phyloP scores from a whole-genome alignment of 2,797 vertebrate genomes.

The Girardinus metallicus region DNA sequence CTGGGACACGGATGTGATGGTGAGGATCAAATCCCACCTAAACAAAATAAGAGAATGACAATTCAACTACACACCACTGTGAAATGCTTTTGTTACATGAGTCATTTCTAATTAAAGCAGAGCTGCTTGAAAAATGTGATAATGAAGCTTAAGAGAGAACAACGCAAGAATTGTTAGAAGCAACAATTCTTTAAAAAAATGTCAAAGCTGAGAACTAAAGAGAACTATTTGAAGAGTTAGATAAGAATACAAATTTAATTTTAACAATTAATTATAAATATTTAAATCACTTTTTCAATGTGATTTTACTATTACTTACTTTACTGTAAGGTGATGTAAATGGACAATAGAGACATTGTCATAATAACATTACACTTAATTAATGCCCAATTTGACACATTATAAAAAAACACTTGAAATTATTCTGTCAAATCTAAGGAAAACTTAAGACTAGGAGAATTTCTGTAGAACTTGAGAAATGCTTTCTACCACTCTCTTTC shows the following conservation, averaged over 20 bases:
- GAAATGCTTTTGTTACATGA: background rate
- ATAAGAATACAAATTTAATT: background rate
- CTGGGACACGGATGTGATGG: slow-evolving; percentile 90
- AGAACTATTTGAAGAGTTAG: background rate
- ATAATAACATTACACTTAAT: background rate
- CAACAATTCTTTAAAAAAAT: background rate
- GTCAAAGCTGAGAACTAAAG: background rate
- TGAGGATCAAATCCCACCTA: slow-evolving; percentile 96
- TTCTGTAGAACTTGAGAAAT: background rate
- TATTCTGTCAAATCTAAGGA: background rate
- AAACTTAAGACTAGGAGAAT: background rate
- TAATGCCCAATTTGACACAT: background rate
- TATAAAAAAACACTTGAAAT: background rate
- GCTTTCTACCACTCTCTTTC: background rate
- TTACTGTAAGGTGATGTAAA: background rate
- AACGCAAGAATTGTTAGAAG: background rate
- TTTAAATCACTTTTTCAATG: background rate
- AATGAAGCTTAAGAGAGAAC: background rate
- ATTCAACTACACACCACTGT: background rate
- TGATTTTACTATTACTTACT: background rate
- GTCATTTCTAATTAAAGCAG: background rate
- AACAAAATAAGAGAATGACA: slow-evolving; percentile 6
- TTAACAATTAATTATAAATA: background rate
- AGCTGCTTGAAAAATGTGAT: background rate
- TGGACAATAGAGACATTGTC: background rate